phyloP scores from a whole-genome alignment of 2,113 vertebrate species.

The Recurvirostra avosetta region DNA sequence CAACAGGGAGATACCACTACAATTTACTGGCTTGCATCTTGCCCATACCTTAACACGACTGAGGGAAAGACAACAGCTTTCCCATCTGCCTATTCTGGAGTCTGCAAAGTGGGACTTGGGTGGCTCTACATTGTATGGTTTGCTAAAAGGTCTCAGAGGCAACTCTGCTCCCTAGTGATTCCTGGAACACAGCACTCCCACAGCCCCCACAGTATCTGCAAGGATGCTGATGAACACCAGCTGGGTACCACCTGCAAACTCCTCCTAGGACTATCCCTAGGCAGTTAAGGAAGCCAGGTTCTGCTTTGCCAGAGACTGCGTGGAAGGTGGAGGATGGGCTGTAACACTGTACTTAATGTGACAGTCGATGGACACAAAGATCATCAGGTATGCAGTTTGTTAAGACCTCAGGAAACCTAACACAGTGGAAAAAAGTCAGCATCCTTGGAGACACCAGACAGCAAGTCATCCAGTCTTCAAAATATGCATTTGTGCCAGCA shows the following conservation, averaged over 20 bases:
- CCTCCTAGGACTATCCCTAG: neutral
- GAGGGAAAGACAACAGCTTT: neutral
- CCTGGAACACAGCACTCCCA: neutral
- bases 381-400: neutral
- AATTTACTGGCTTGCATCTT: neutral
- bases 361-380: neutral
- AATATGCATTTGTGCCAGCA: neutral
- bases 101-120: accelerated
- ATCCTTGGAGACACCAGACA: neutral
- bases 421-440: neutral
- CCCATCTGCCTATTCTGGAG: neutral
- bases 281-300: neutral
- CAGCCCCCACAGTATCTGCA: accelerated
- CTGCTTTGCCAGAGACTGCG: neutral
- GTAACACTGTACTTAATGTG: neutral
- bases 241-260: neutral
- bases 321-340: neutral
- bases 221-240: neutral
- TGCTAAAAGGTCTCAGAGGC: neutral
- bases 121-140: neutral
- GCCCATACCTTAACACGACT: neutral
- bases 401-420: neutral
- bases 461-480: neutral
- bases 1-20: neutral
- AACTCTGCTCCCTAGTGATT: neutral